Conservation (phyloP, 2,113 vertebrate genomes). For the Anolis sagrei region DNA sequence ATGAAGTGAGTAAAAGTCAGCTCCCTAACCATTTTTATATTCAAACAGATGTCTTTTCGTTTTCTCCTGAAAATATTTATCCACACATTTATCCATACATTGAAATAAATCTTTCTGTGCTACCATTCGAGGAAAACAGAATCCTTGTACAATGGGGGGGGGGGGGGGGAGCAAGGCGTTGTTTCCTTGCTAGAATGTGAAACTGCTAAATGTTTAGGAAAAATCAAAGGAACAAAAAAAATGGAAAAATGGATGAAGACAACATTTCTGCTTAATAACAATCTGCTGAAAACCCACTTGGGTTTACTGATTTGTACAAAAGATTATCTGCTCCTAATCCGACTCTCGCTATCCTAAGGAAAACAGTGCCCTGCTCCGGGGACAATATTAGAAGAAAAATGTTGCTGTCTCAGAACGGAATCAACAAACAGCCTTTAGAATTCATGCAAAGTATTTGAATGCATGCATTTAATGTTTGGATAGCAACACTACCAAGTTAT, state of each 20-base stretch:
- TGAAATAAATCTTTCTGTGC: slow-evolving; percentile 1
- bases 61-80: neutral
- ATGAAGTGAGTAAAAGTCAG: too few species aligned
- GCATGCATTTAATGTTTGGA: slow-evolving; percentile 15
- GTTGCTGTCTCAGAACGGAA: slow-evolving; percentile 51
- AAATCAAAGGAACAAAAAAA: neutral
- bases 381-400: slow-evolving; percentile 36
- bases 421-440: slow-evolving; percentile 63
- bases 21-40: neutral
- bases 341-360: slow-evolving; percentile 55
- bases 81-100: neutral
- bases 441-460: slow-evolving; percentile 23
- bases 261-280: slow-evolving; percentile 52
- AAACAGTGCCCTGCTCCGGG: slow-evolving; percentile 52
- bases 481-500: slow-evolving; percentile 49
- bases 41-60: neutral
- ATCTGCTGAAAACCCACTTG: slow-evolving; percentile 53
- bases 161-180: slow-evolving; percentile 3
- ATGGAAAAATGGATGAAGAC: slow-evolving; percentile 25
- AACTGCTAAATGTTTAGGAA: slow-evolving; percentile 6
- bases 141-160: slow-evolving; percentile 12
- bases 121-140: neutral
- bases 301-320: slow-evolving; percentile 41
- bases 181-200: slow-evolving; percentile 6
- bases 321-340: slow-evolving; percentile 42